Evolutionary conservation across 2,888 invertebrate species (phyloP).

Genomic region (Cheilosia scutellata): DNA sequence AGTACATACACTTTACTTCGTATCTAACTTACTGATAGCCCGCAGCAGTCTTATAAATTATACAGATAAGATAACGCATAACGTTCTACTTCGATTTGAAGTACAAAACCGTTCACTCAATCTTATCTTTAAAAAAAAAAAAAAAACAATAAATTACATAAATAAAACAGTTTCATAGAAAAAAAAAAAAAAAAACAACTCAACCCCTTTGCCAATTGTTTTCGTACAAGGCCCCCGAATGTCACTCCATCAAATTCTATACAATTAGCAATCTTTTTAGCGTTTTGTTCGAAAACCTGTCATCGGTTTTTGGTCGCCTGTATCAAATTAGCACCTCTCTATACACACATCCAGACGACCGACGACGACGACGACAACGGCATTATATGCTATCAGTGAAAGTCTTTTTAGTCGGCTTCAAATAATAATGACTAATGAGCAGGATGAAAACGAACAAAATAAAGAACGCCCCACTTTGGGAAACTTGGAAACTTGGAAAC

Average conservation of each 20-base stretch:
- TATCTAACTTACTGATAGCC: constrained; percentile 32
- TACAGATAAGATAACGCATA: constrained; percentile 45
- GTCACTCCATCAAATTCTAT: background rate
- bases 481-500: background rate
- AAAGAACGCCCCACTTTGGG: constrained; percentile 27
- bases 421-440: constrained; percentile 35
- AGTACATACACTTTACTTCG: constrained; percentile 14
- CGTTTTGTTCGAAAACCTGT: constrained; percentile 10
- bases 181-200: background rate
- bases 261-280: constrained; percentile 7
- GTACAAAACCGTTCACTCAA: constrained; percentile 33
- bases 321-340: constrained; percentile 39
- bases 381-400: constrained; percentile 45
- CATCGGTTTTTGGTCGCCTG: constrained; percentile 31
- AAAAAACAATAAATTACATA: constrained; percentile 46
- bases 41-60: background rate
- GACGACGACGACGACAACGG: background rate
- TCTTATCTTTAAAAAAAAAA: constrained; percentile 32
- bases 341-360: background rate
- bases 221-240: too few species aligned
- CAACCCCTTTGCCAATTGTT: too few species aligned
- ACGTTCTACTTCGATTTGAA: constrained; percentile 7
- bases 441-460: constrained; percentile 1
- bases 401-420: constrained; percentile 39
- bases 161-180: constrained; percentile 52